A percentile compares a stretch with the other conserved stretches of the same genome.
Evolutionary conservation across 1,140 invertebrate genomes (phyloP).

Genomic region (Zaprionus gabonicus): DNA sequence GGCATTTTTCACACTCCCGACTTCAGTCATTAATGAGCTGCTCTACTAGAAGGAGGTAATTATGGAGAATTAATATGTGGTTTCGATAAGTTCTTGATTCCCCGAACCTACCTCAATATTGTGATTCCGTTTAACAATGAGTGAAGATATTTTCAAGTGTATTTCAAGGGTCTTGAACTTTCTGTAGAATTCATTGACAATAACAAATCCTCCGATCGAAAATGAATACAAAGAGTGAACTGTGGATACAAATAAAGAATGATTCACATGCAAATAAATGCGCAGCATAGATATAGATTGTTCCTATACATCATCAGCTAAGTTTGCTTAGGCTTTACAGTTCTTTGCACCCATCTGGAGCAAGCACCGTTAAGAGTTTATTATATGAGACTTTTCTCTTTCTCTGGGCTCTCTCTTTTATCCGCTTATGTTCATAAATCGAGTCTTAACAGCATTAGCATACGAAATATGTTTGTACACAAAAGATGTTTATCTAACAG

Average conservation of each 20-base stretch:
- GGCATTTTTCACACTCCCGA: not conserved
- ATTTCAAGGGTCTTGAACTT: not conserved
- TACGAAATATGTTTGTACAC: slow-evolving; percentile 32
- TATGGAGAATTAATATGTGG: no score
- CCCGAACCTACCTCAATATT: slow-evolving; percentile 46
- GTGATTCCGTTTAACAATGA: not conserved
- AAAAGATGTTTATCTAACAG: slow-evolving; percentile 36
- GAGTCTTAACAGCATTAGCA: slow-evolving; percentile 47
- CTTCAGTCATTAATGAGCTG: slow-evolving; percentile 41
- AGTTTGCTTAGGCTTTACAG: not conserved
- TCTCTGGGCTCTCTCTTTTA: not conserved
- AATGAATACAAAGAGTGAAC: not conserved
- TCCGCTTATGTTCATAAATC: slow-evolving; percentile 56
- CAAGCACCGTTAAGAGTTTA: slow-evolving; percentile 21
- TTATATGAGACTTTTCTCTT: slow-evolving; percentile 3
- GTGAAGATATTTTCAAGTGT: not conserved
- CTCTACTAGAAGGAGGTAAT: slow-evolving; percentile 6
- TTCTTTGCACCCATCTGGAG: not conserved
- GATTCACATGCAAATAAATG: not conserved
- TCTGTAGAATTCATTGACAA: not conserved
- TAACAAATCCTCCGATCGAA: not conserved
- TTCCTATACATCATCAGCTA: not conserved
- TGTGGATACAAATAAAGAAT: not conserved
- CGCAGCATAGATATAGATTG: not conserved
- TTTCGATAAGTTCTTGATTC: not conserved